phyloP scores from a whole-genome alignment of 2,888 invertebrate species.

The Acrobasis repandana region DNA sequence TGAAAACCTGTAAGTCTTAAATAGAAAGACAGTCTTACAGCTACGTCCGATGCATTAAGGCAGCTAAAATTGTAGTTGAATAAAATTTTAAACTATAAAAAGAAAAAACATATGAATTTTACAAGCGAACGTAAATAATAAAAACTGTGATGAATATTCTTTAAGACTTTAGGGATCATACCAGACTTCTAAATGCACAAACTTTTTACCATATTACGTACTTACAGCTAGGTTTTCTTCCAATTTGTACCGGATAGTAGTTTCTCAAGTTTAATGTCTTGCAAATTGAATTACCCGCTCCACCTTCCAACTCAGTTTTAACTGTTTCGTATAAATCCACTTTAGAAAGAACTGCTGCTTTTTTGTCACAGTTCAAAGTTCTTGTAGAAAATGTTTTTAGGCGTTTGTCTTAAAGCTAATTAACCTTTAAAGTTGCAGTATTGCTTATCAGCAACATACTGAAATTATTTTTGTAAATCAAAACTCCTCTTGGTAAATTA shows the following conservation, averaged over 20 bases:
- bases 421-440: too few relatives aligned
- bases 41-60: too few relatives aligned
- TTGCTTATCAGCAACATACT: too few relatives aligned
- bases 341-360: neutral
- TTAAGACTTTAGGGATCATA: neutral
- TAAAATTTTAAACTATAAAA: neutral
- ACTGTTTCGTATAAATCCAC: slow-evolving; percentile 6
- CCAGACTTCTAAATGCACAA: neutral
- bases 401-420: too few relatives aligned
- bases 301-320: slow-evolving; percentile 7
- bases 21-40: too few relatives aligned
- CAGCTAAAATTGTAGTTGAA: too few relatives aligned
- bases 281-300: slow-evolving; percentile 19
- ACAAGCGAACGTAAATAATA: neutral
- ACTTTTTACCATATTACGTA: neutral
- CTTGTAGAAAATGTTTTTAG: neutral
- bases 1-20: too few relatives aligned
- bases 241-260: slow-evolving; percentile 1
- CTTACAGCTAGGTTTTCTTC: neutral
- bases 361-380: neutral
- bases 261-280: slow-evolving; percentile 21
- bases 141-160: neutral
- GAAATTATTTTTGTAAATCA: too few relatives aligned
- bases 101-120: neutral
- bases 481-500: too few relatives aligned